Conservation (phyloP, 2,797 vertebrate genomes). For the Pseudomugil gertrudae region DNA sequence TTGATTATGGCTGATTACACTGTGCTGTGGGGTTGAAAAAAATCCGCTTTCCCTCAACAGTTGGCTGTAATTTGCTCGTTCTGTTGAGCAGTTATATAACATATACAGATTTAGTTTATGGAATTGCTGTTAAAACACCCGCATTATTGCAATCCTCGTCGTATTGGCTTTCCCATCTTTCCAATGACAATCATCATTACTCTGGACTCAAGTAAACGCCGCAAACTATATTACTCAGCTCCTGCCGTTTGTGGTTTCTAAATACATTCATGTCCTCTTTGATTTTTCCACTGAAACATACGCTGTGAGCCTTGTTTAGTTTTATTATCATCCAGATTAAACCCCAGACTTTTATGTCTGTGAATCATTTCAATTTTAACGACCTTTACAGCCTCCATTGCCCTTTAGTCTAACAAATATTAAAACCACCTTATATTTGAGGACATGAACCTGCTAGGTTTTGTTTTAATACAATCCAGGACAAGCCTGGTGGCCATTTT, state of each 20-base stretch:
- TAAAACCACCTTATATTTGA: background rate
- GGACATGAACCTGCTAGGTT: background rate
- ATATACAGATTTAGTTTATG: constrained; percentile 23
- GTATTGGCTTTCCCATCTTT: constrained; percentile 19
- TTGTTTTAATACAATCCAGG: constrained; percentile 28
- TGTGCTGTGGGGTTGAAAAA: constrained; percentile 10
- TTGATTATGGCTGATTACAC: constrained; percentile 70
- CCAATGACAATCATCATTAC: constrained; percentile 22
- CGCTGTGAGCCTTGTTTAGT: constrained; percentile 35
- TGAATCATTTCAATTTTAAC: constrained; percentile 47
- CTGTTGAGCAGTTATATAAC: constrained; percentile 35
- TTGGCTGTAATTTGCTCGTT: constrained; percentile 36
- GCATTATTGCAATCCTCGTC: constrained; percentile 10
- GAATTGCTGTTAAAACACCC: constrained; percentile 8
- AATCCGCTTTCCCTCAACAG: constrained; percentile 25
- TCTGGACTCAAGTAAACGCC: background rate
- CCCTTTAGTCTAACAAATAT: constrained; percentile 5
- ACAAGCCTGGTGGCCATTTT: constrained; percentile 10
- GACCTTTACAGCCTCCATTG: constrained; percentile 33
- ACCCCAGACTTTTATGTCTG: constrained; percentile 30
- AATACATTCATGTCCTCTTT: background rate
- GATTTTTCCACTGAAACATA: background rate
- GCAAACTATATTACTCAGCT: constrained; percentile 11
- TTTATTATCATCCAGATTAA: constrained; percentile 29
- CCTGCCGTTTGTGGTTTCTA: constrained; percentile 7